These are phyloP conservation scores for Pterophyllum scalare DNA, from an alignment of 2,113 vertebrate species.

Conservation along the genomic window DNA sequence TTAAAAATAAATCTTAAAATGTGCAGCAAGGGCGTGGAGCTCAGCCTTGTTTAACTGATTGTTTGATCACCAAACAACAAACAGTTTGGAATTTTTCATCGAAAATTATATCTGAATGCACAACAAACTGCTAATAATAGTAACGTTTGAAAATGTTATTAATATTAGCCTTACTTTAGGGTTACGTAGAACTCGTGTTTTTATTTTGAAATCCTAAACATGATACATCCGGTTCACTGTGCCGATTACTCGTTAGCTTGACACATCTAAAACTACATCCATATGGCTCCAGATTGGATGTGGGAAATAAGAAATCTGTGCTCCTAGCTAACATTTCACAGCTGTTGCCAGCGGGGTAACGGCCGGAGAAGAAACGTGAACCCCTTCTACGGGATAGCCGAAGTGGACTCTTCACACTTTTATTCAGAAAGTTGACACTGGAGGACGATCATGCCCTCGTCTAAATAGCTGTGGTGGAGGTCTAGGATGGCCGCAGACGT, in stretches of 20 bases:
- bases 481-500: slow-evolving; percentile 81
- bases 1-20: slow-evolving; percentile 38
- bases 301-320: slow-evolving; percentile 48
- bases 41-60: not conserved
- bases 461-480: slow-evolving; percentile 39
- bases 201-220: not conserved
- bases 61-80: not conserved
- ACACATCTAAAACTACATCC: slow-evolving; percentile 1
- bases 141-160: not conserved
- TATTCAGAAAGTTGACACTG: not conserved
- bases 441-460: slow-evolving; percentile 25
- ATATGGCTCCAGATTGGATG: slow-evolving; percentile 33
- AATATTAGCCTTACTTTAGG: too few relatives aligned
- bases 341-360: slow-evolving; percentile 31
- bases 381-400: not conserved
- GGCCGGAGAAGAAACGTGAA: slow-evolving; percentile 4
- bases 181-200: not conserved
- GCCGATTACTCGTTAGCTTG: not conserved
- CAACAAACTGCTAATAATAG: not conserved
- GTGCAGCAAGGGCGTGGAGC: not conserved
- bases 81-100: not conserved
- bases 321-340: slow-evolving; percentile 25
- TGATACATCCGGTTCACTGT: not conserved
- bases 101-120: not conserved
- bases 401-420: not conserved